phyloP scores from a whole-genome alignment of 2,888 invertebrate genomes.

The Cyrtodaria siliqua region DNA sequence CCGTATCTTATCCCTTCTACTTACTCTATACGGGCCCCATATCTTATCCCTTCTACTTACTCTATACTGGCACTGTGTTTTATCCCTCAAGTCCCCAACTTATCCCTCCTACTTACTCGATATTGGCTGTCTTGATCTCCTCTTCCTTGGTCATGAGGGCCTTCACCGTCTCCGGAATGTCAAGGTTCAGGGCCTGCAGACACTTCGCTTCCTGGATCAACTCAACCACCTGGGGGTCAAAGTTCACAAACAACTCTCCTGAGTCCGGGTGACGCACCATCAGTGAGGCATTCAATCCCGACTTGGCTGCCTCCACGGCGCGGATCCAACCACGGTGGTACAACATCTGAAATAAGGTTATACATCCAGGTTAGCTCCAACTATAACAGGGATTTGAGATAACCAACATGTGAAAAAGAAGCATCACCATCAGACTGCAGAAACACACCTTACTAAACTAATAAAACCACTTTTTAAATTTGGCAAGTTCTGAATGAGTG shows the following conservation, averaged over 20 bases:
- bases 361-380: background rate
- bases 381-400: too few species aligned
- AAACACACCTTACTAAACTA: too few species aligned
- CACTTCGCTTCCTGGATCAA: constrained; percentile 86
- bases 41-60: too few species aligned
- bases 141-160: constrained; percentile 83
- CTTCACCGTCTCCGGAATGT: constrained; percentile 84
- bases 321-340: constrained; percentile 85
- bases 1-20: too few species aligned
- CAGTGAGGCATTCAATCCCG: constrained; percentile 84
- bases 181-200: constrained; percentile 84
- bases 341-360: constrained; percentile 76
- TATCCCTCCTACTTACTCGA: constrained; percentile 82
- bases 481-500: too few species aligned
- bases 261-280: constrained; percentile 88
- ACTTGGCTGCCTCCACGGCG: constrained; percentile 84
- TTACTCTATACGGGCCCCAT: too few species aligned
- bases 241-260: constrained; percentile 84
- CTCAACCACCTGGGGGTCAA: constrained; percentile 85
- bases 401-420: too few species aligned
- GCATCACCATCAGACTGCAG: too few species aligned
- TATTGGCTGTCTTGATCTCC: constrained; percentile 79
- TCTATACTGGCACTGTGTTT: too few species aligned
- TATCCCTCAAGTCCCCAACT: constrained; percentile 70
- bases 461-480: too few species aligned